Evolutionary conservation across 2,797 vertebrate genomes (phyloP).

Genomic region (Sebastes vulpes): DNA sequence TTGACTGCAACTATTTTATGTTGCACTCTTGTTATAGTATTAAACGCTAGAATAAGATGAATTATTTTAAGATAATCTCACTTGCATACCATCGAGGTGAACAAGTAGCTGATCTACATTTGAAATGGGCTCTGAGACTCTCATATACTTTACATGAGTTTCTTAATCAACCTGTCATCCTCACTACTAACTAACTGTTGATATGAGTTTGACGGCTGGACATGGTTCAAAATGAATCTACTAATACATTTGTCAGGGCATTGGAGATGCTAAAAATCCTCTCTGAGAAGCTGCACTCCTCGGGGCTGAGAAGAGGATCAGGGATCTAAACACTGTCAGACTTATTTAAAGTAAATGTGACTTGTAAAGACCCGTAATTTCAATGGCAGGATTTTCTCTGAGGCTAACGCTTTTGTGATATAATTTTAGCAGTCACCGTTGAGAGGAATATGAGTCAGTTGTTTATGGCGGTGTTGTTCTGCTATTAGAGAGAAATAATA

Average conservation of each 20-base stretch:
- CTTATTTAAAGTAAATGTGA: slow-evolving; percentile 46
- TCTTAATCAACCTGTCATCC: not conserved
- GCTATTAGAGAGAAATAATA: slow-evolving; percentile 76
- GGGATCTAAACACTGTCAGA: slow-evolving; percentile 40
- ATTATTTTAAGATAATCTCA: not conserved
- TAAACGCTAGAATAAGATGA: not conserved
- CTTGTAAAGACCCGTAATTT: slow-evolving; percentile 39
- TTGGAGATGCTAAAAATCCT: slow-evolving; percentile 5
- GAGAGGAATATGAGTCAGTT: slow-evolving; percentile 58
- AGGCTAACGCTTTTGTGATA: slow-evolving; percentile 45
- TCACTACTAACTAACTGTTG: not conserved
- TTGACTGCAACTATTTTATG: not conserved
- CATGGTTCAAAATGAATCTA: slow-evolving; percentile 9
- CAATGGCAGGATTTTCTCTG: slow-evolving; percentile 48
- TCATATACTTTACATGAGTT: not conserved
- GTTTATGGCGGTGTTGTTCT: slow-evolving; percentile 68
- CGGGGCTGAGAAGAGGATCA: slow-evolving; percentile 18
- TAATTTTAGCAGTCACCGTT: slow-evolving; percentile 48
- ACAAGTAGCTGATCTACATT: not conserved
- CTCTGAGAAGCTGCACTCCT: slow-evolving; percentile 3
- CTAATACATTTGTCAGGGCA: not conserved
- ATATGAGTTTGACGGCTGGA: slow-evolving; percentile 3
- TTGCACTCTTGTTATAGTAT: not conserved
- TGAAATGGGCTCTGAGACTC: not conserved
- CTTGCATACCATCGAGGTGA: not conserved